These are phyloP conservation scores for Quadroppia sp. DNA, from an alignment of 2,888 invertebrate species.

Conservation along the genomic window DNA sequence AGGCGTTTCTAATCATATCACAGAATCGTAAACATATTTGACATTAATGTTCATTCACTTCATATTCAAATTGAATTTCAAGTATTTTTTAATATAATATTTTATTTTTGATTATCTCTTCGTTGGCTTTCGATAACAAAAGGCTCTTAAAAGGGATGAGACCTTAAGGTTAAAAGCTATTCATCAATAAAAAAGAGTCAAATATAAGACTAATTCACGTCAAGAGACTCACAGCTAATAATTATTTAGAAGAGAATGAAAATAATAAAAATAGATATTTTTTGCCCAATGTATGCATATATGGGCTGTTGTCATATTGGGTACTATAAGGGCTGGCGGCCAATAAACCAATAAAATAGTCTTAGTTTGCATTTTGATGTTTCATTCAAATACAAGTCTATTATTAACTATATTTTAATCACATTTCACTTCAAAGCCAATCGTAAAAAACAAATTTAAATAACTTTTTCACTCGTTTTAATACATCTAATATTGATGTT, in stretches of 20 bases:
- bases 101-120: too few relatives aligned
- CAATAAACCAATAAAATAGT: conserved; percentile 23
- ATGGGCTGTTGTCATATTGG: background rate
- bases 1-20: too few relatives aligned
- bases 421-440: too few relatives aligned
- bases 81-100: too few relatives aligned
- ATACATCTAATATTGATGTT: too few relatives aligned
- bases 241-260: too few relatives aligned
- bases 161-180: conserved; percentile 31
- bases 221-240: conserved; percentile 30
- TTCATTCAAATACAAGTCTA: background rate
- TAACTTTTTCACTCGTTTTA: too few relatives aligned
- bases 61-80: too few relatives aligned
- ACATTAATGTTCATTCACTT: too few relatives aligned
- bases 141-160: conserved; percentile 14
- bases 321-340: background rate
- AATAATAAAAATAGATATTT: background rate
- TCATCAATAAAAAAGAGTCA: background rate
- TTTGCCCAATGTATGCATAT: background rate
- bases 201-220: conserved; percentile 30
- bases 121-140: background rate
- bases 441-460: too few relatives aligned
- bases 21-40: too few relatives aligned
- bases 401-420: conserved; percentile 18
- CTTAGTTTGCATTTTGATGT: conserved; percentile 11